Percentiles rank a stretch among this genome's conserved stretches.
Conservation (phyloP, 1,140 invertebrate species). For the Zaprionus davidi region DNA sequence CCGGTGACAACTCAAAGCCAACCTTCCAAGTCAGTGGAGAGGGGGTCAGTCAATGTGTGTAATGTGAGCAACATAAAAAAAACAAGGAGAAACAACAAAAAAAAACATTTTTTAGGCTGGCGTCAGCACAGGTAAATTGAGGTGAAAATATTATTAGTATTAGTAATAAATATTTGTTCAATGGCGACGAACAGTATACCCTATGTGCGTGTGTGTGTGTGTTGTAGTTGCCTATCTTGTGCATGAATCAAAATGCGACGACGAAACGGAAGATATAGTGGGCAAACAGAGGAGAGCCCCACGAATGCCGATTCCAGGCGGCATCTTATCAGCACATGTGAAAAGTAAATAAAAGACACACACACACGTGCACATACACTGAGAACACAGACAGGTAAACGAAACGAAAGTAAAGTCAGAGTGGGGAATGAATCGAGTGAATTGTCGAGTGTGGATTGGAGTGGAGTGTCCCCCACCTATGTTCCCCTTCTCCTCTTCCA, state of each 20-base stretch:
- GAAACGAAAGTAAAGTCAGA: conserved; percentile 4
- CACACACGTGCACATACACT: neutral
- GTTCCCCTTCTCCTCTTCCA: neutral
- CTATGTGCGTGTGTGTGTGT: neutral
- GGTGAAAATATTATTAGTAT: conserved; percentile 66
- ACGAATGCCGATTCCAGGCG: conserved; percentile 13
- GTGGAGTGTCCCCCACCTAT: neutral
- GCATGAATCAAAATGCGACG: conserved; percentile 34
- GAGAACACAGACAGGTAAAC: neutral
- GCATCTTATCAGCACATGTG: conserved; percentile 69
- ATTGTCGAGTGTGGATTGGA: neutral
- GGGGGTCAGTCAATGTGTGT: conserved; percentile 18
- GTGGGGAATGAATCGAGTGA: conserved; percentile 3
- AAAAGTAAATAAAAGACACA: conserved; percentile 58
- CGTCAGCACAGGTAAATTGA: conserved; percentile 52
- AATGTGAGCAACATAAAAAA: conserved; percentile 52
- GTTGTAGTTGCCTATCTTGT: conserved; percentile 36
- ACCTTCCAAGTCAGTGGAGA: conserved; percentile 7
- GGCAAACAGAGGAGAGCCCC: conserved; percentile 22
- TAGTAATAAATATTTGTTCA: conserved; percentile 75
- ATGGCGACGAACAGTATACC: conserved; percentile 51
- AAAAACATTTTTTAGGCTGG: conserved; percentile 56
- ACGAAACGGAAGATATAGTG: conserved; percentile 18
- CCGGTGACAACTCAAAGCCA: conserved; percentile 36
- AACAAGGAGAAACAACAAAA: conserved; percentile 9